Evolutionary conservation across 2,888 invertebrate genomes (phyloP).

Genomic region (Rugalucina vietnamica): DNA sequence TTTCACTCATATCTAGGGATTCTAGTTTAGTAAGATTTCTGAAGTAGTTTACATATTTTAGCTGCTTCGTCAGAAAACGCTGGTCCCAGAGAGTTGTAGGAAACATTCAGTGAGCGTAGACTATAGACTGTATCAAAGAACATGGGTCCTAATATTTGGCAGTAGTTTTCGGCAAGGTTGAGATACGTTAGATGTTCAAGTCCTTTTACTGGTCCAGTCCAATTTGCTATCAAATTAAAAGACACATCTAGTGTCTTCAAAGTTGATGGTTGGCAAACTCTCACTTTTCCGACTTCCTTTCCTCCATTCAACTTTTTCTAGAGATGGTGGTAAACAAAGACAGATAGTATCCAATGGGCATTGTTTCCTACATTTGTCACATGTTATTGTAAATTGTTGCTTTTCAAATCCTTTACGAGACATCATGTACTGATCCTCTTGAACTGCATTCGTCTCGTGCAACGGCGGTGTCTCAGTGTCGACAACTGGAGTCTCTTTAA

Average conservation of each 20-base stretch:
- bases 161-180: conserved; percentile 52
- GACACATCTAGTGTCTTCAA: conserved; percentile 41
- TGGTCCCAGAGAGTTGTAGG: conserved; percentile 32
- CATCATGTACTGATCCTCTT: neutral
- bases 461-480: neutral
- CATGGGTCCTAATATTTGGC: neutral
- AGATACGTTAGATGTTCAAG: conserved; percentile 34
- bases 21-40: conserved; percentile 5
- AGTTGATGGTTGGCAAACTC: conserved; percentile 25
- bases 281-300: too few relatives aligned
- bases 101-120: conserved; percentile 38
- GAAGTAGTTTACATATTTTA: neutral
- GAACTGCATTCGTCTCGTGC: neutral
- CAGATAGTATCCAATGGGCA: neutral
- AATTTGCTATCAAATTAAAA: conserved; percentile 41
- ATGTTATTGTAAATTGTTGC: neutral
- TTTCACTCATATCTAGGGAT: conserved; percentile 31
- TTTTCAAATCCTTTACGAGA: neutral
- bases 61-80: neutral
- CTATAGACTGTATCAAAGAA: conserved; percentile 39
- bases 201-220: conserved; percentile 42
- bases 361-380: neutral
- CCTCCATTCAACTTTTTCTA: conserved; percentile 14
- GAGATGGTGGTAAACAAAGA: neutral
- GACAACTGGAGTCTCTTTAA: neutral